Evolutionary conservation across 2,888 invertebrate species (phyloP), one percentile per base, ranked within the genome.

Genomic region (Xestia ashworthii): DNA sequence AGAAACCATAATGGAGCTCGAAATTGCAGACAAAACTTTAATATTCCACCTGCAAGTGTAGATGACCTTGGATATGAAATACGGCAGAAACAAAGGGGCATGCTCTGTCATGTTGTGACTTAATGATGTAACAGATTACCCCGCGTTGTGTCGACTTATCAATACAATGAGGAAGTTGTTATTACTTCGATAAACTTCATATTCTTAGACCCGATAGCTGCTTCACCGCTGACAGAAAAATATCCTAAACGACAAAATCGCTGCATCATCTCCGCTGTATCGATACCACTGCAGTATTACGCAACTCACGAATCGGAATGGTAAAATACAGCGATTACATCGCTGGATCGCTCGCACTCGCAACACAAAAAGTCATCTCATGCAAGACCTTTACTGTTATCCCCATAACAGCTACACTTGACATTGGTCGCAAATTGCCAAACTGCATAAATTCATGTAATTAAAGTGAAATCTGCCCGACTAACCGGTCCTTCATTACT

Each of bases 401-500:
- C 44, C 19, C 14, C 62, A 67, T 65, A 74, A 78, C 68, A 73
- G 48, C 38, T 69, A 73, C 71, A 73, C 67, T 80, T 77, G 76
- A 84, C 71, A 70, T 76, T 80, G 74, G 67, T 84, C 71, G 41
- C 73, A 71, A 69, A 78, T 72, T 71, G 72, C 66, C 69, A 71
- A 80, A 80, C 72, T 77, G 50, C 74, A 71, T 74, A 70, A 81
- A 79, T 79, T 79, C 72, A 70, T 76, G 78, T 78, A 70, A 89
- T 82, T 80, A 80, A 77, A 74, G 80, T 83, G 76, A 83, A 88
- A 84, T 81, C 76, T 69, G 67, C 70, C 41, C 55, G 53, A 76
- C 62, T 73, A 83, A 84, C 81, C 76, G 83, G 79, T 83, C 75
- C 73, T 82, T 83, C 76, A 84, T 88, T 86, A 87, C 74, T 72